phyloP scores from a whole-genome alignment of 2,113 vertebrate genomes.

The Scalopus aquaticus region DNA sequence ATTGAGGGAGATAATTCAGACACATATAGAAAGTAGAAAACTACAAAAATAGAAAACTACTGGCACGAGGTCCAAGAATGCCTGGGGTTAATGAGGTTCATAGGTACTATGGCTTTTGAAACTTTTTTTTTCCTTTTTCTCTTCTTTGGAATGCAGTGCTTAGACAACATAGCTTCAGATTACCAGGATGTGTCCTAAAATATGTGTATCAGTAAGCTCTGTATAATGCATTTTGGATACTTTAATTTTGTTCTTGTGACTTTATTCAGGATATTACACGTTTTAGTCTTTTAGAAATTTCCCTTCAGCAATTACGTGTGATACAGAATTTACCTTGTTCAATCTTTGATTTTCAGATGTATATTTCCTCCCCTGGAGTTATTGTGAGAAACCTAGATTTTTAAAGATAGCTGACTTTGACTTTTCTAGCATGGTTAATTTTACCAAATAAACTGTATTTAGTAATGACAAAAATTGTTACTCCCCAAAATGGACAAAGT shows the following conservation, averaged over 20 bases:
- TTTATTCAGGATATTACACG: background rate
- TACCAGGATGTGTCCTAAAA: background rate
- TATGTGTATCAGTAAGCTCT: background rate
- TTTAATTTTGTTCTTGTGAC: background rate
- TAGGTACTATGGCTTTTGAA: too few relatives aligned
- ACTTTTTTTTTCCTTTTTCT: background rate
- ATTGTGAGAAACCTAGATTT: background rate
- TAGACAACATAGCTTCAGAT: background rate
- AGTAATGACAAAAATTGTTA: background rate
- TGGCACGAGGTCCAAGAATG: background rate
- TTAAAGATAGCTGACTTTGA: background rate
- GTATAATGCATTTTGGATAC: background rate
- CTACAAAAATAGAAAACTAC: background rate
- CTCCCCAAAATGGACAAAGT: slow-evolving; percentile 17
- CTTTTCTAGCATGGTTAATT: background rate
- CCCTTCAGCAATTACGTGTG: background rate
- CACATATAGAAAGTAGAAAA: background rate
- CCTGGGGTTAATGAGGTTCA: background rate
- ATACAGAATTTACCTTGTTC: background rate
- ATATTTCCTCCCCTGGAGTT: background rate
- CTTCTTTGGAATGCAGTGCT: background rate
- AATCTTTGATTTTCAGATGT: background rate
- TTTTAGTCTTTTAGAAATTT: background rate
- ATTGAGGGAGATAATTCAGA: background rate
- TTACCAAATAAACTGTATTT: background rate